A percentile compares a stretch with the other conserved stretches of the same genome.
These are phyloP conservation scores for Sebastes umbrosus DNA, from an alignment of 2,797 vertebrate genomes.

Conservation along the genomic window DNA sequence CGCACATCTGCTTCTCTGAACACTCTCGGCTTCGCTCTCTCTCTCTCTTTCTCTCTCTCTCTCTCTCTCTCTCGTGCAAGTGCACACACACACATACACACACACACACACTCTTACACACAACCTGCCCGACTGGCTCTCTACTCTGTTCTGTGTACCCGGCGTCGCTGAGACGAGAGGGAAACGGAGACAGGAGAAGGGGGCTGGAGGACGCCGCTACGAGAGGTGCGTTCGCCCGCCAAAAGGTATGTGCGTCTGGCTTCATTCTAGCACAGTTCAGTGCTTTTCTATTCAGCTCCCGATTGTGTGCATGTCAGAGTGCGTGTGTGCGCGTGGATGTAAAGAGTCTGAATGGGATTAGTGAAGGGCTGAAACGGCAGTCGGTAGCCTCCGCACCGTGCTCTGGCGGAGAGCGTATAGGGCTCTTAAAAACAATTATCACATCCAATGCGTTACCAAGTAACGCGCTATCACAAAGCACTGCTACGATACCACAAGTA, in stretches of 20 bases:
- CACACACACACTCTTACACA: constrained; percentile 66
- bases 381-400: constrained; percentile 75
- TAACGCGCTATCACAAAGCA: constrained; percentile 78
- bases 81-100: constrained; percentile 7
- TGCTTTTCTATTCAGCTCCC: constrained; percentile 51
- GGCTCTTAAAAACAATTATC: constrained; percentile 81
- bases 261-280: constrained; percentile 78
- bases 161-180: constrained; percentile 84
- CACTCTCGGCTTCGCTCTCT: constrained; percentile 5
- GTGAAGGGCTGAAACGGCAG: constrained; percentile 73
- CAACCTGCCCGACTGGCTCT: constrained; percentile 82
- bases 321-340: constrained; percentile 25
- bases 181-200: constrained; percentile 74
- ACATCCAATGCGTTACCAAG: constrained; percentile 77
- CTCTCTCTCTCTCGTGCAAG: constrained; percentile 1
- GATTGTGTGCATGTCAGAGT: constrained; percentile 53
- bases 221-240: constrained; percentile 35
- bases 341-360: constrained; percentile 88
- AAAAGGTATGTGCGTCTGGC: constrained; percentile 86
- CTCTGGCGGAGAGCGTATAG: constrained; percentile 71
- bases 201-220: constrained; percentile 39
- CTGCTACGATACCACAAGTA: constrained; percentile 19
- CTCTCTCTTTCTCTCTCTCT: constrained; percentile 4
- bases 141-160: constrained; percentile 57
- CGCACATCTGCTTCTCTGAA: constrained; percentile 54